phyloP scores from a whole-genome alignment of 2,797 vertebrate species.

The Myotis vivesi region DNA sequence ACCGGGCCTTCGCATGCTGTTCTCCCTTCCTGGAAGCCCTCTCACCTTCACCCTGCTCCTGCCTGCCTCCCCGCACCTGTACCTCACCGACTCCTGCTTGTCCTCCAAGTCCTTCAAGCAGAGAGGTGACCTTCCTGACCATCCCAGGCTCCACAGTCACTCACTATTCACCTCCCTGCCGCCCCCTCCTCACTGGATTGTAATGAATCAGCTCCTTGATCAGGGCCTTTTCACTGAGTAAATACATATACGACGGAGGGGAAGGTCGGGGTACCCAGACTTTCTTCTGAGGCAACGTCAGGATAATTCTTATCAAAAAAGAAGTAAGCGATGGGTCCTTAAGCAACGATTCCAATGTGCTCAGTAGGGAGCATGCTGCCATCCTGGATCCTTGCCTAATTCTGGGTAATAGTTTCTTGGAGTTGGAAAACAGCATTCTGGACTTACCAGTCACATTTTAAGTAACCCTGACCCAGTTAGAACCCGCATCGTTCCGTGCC shows the following conservation, averaged over 20 bases:
- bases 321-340: neutral
- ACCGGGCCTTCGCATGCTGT: neutral
- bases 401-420: neutral
- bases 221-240: neutral
- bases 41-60: neutral
- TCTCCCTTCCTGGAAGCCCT: neutral
- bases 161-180: rapidly evolving
- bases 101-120: neutral
- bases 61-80: neutral
- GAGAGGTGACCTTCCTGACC: neutral
- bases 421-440: neutral
- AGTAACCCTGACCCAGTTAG: neutral
- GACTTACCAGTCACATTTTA: neutral
- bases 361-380: neutral
- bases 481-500: neutral
- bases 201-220: neutral
- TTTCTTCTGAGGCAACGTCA: neutral
- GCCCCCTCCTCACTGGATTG: rapidly evolving
- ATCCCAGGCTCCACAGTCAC: neutral
- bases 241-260: neutral
- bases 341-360: neutral
- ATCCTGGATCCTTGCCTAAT: neutral
- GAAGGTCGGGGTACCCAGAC: neutral
- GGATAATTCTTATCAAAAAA: neutral
- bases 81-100: neutral